Base-by-base conservation (phyloP, 1,140 invertebrate species). In the Lethocerus indicus region DNA sequence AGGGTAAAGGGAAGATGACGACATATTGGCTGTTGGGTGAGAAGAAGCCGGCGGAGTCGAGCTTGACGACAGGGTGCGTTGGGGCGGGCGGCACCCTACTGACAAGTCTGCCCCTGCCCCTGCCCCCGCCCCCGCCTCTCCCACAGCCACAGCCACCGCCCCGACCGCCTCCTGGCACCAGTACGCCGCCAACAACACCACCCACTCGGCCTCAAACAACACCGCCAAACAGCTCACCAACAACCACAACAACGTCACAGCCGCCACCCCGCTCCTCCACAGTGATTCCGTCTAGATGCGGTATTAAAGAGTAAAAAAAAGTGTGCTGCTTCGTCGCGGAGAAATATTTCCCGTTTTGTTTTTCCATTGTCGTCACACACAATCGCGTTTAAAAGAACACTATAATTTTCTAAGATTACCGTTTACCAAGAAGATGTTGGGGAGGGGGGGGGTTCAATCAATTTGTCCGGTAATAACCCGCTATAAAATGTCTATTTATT, bases 11-110 rank as follows among this genome's bases (percentile, higher is more conserved):
- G 32, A 75, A 74, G 62, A 78, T 89, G 73, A 78, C 79, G 43
- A 94, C 90, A 5, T 93, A 89, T 63, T 94, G 90, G 90, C 67
- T 94, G 23, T 72, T 78, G 37, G 87, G 87, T 9, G 81, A 86
- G 35, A 67, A 66, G 29, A 50, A 56, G 14, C 42, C 42, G 12
- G 18, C 21, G 1, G 14, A n/a, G n/a, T n/a, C 26, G 16, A 24
- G 23, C 2, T 24, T 24, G 14, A 42, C 20, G 4, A 14, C 26
- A 4, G 40, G 40, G 3, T 21, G 40, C 21, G 23, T n/a, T 23
- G 26, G n/a, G 5, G 13, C 14, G 12, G 40, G 26, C n/a, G 40
- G 16, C 20, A 24, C 16, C 36, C 36, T 21, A n/a, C 23, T 45
- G 14, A 35, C n/a, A 18, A 13, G n/a, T 14, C n/a, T n/a, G 2